Evolutionary conservation across 1,140 invertebrate genomes (phyloP).

Genomic region (Gonatopus flavifemur): DNA sequence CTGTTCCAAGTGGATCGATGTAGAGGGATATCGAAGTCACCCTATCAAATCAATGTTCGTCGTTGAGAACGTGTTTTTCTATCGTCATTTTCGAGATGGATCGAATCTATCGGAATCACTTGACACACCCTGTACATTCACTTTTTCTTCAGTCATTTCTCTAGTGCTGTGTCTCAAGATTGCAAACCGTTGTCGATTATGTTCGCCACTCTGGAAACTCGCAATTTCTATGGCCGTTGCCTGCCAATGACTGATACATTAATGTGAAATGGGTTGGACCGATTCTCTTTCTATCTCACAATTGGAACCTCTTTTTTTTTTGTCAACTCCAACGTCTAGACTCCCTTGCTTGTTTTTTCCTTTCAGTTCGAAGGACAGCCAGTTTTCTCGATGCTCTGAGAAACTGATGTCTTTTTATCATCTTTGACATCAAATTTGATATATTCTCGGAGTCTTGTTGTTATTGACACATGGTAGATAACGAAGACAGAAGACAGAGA

Average conservation of each 20-base stretch:
- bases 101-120: too few relatives aligned
- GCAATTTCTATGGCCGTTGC: slow-evolving; percentile 37
- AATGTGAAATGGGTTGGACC: slow-evolving; percentile 44
- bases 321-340: slow-evolving; percentile 5
- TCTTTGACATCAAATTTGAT: too few relatives aligned
- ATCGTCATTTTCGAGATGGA: too few relatives aligned
- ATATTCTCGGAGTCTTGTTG: too few relatives aligned
- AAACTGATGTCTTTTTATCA: too few relatives aligned
- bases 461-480: too few relatives aligned
- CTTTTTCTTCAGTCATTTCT: not conserved
- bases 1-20: too few relatives aligned
- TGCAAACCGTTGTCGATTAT: slow-evolving; percentile 32
- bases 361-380: slow-evolving; percentile 40
- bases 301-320: not conserved
- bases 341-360: slow-evolving; percentile 14
- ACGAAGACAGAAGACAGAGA: too few relatives aligned
- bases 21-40: too few relatives aligned
- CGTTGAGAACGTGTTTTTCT: too few relatives aligned
- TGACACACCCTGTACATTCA: not conserved
- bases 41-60: too few relatives aligned
- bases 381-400: too few relatives aligned
- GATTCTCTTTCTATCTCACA: not conserved
- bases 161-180: slow-evolving; percentile 25
- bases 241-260: slow-evolving; percentile 47
- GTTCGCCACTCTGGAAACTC: slow-evolving; percentile 24